phyloP scores from a whole-genome alignment of 2,113 vertebrate genomes.

The Heterotilapia buettikoferi region DNA sequence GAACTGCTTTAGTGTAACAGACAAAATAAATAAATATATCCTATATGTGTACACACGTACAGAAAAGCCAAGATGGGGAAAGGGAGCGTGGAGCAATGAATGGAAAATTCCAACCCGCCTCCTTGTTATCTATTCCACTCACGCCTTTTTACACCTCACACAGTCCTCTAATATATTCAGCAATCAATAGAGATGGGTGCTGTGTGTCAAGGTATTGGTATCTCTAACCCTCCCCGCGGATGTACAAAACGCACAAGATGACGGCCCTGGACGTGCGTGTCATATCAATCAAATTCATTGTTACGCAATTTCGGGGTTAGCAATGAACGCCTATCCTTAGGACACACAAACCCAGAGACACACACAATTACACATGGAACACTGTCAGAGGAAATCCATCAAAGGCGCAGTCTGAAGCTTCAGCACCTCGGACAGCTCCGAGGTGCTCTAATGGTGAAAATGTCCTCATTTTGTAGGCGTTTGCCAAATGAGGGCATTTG shows the following conservation, averaged over 20 bases:
- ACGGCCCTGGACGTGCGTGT: conserved; percentile 25
- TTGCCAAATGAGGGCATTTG: neutral
- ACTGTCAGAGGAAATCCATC: neutral
- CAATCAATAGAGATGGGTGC: conserved; percentile 37
- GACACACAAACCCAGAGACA: neutral
- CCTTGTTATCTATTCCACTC: conserved; percentile 58
- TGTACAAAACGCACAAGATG: conserved; percentile 18
- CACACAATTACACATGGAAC: neutral
- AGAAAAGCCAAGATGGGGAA: neutral
- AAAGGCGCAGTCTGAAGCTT: neutral
- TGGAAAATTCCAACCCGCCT: conserved; percentile 59
- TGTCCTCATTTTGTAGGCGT: neutral
- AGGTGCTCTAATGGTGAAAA: neutral
- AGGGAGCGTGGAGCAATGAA: neutral
- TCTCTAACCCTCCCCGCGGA: neutral
- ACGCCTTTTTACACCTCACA: conserved; percentile 50
- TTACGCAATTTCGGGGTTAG: neutral
- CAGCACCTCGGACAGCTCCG: conserved; percentile 52
- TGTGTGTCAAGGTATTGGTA: conserved; percentile 17
- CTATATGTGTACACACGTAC: neutral
- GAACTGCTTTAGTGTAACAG: neutral
- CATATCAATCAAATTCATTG: conserved; percentile 38
- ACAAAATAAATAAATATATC: neutral
- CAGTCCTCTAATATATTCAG: conserved; percentile 48
- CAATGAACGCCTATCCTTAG: neutral